Base-by-base conservation (phyloP, 2,113 vertebrate genomes). In the Cyrtonyx montezumae region DNA sequence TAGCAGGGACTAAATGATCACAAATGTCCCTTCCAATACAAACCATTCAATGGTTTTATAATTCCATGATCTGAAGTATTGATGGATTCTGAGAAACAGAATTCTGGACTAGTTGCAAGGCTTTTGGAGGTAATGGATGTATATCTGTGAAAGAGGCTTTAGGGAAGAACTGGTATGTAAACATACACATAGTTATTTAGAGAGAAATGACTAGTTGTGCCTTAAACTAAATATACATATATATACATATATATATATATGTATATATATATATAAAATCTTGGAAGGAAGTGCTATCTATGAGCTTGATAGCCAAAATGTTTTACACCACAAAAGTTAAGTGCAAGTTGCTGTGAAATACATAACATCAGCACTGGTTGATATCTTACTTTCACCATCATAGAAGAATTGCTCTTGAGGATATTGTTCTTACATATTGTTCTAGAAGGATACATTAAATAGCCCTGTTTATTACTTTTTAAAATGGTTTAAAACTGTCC, bases 391-490 rank as follows among this genome's bases (percentile, higher is more conserved):
- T 88, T 88, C 55, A 67, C 78, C 46, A 58, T 48, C 92, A 67
- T 3, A 62, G 28, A 82, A 82, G 42, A 94, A 67, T 84, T 74
- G 32, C 93, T 43, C 58, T 89, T 74, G 48, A 42, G 32, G 43
- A n/a, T n/a, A n/a, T n/a, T n/a, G n/a, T n/a, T n/a, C n/a, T n/a
- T n/a, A n/a, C n/a, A n/a, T n/a, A n/a, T n/a, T n/a, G n/a, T n/a
- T n/a, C n/a, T n/a, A n/a, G n/a, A n/a, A n/a, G n/a, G n/a, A 86
- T 83, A 75, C 4, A 26, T 61, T 55, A 49, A 93, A 83, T 81
- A n/a, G 6, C 11, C 53, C 28, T 89, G 61, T 77, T 84, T 95
- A 63, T 95, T 95, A 83, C 28, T 26, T 34, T 96, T 93, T 91
- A 51, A 88, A 92, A 70, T 45, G 17, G 4, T 32, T 77, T 95